These are phyloP conservation scores for Pristionchus mayeri DNA, from an alignment of 2,888 invertebrate genomes.

Conservation along the genomic window DNA sequence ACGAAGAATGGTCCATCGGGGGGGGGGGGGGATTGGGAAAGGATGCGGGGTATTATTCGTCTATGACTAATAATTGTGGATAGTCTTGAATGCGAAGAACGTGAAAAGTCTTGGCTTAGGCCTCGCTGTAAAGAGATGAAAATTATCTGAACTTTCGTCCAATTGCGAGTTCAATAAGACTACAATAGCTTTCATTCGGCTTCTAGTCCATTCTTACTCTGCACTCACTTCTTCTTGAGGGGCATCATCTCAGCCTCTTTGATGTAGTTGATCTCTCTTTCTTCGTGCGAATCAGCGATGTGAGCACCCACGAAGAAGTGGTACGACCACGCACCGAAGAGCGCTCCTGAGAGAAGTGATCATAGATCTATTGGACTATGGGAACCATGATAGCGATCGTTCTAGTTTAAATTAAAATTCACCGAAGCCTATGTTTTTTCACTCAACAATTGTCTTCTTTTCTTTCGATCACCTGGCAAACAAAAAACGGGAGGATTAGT, in stretches of 20 bases:
- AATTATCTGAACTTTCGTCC: background rate
- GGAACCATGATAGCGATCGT: too few relatives aligned
- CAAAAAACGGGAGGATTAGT: too few relatives aligned
- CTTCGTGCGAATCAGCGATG: conserved; percentile 57
- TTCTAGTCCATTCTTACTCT: too few relatives aligned
- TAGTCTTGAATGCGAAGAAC: background rate
- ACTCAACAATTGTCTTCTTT: background rate
- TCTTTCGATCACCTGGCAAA: background rate
- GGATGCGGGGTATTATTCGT: too few relatives aligned
- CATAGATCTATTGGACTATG: background rate
- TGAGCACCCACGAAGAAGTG: conserved; percentile 65
- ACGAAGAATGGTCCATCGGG: background rate
- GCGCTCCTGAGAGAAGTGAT: conserved; percentile 23
- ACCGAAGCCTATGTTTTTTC: background rate
- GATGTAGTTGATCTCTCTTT: conserved; percentile 44
- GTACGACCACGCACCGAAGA: conserved; percentile 61
- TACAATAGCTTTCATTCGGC: too few relatives aligned
- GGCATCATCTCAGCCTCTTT: conserved; percentile 47
- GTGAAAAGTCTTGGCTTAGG: background rate
- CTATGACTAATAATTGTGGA: background rate
- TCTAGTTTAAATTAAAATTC: too few relatives aligned
- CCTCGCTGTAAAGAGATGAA: conserved; percentile 20
- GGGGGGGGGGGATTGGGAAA: background rate
- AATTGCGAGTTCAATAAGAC: background rate
- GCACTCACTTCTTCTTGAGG: conserved; percentile 46